Base-by-base conservation (phyloP, 2,888 invertebrate genomes). In the Scelioninae gen. 2 region DNA sequence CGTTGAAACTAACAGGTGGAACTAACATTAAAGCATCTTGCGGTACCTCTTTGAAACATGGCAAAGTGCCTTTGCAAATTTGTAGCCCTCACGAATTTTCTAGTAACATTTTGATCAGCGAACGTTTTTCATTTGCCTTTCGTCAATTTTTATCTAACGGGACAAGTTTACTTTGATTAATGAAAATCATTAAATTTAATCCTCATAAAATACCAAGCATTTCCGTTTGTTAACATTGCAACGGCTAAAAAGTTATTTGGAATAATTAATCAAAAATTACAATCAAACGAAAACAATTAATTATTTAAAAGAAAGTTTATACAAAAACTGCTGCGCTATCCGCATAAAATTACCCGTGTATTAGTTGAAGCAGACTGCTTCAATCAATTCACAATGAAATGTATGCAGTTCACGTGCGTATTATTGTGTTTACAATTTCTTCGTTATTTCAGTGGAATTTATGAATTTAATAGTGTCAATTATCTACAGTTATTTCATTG, bases 11-110 rank as follows among this genome's bases (percentile, higher is more conserved):
- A 71, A 71, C 72, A 72, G 72, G 72, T 60, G 72, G 72, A 72
- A 72, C 65, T 65, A 72, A 72, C 72, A 55, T 72, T 65, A 61
- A 72, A 72, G 72, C 55, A 72, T 72, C 72, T 72, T 72, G 65
- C 55, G 65, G 65, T 45, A 28, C 41, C 55, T 72, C 65, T 60
- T 72, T 72, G 72, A 72, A 72, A 72, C 65, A 61, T 48, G 53
- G 72, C 48, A 72, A 61, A 72, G 65, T 65, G 65, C 60, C 45
- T 43, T 72, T 37, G 65, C 72, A 72, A 60, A 72, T 72, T 65
- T 55, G 55, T 58, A 64, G 63, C 33, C 58, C 63, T 53, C 45
- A 25, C 41, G 18, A 65, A 72, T 65, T 65, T 72, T 64, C 33
- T 58, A 39, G 1, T 13, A 48, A 31, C 55, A 39, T 25, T 16